phyloP scores from a whole-genome alignment of 1,140 invertebrate species.

The Colletes latitarsis region DNA sequence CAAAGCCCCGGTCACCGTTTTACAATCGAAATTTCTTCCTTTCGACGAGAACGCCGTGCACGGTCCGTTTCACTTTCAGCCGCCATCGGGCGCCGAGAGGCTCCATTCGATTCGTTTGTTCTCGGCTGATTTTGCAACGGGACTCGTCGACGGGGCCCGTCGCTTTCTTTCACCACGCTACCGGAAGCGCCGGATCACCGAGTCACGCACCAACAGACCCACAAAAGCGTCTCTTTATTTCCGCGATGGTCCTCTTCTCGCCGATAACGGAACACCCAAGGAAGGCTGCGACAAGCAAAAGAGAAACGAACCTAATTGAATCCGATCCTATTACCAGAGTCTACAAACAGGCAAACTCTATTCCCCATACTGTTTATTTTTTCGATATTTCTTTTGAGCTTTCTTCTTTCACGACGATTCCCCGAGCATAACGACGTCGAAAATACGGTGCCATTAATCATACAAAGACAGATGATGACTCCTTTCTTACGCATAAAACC shows the following conservation, averaged over 20 bases:
- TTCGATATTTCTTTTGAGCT: no score
- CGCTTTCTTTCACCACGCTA: constrained; percentile 50
- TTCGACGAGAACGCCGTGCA: constrained; percentile 8
- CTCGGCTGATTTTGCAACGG: constrained; percentile 19
- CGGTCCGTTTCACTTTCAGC: constrained; percentile 47
- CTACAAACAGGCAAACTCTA: no score
- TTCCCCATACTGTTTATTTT: no score
- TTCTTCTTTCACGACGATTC: no score
- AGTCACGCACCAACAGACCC: constrained; percentile 27
- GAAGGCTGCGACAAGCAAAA: not conserved
- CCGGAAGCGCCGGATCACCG: constrained; percentile 56
- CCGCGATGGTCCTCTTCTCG: constrained; percentile 9
- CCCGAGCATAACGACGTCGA: no score
- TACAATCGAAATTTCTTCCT: constrained; percentile 52
- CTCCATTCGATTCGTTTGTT: constrained; percentile 18
- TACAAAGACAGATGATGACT: no score
- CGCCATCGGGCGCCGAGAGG: not conserved
- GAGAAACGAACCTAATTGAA: no score
- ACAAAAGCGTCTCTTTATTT: constrained; percentile 45
- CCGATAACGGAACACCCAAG: constrained; percentile 40
- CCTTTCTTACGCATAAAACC: no score
- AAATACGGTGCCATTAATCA: no score
- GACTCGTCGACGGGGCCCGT: constrained; percentile 25
- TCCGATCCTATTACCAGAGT: no score
- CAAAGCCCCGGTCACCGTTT: not conserved